These are phyloP conservation scores for Cephalotes varians DNA, from an alignment of 2,888 invertebrate genomes.

Conservation along the genomic window DNA sequence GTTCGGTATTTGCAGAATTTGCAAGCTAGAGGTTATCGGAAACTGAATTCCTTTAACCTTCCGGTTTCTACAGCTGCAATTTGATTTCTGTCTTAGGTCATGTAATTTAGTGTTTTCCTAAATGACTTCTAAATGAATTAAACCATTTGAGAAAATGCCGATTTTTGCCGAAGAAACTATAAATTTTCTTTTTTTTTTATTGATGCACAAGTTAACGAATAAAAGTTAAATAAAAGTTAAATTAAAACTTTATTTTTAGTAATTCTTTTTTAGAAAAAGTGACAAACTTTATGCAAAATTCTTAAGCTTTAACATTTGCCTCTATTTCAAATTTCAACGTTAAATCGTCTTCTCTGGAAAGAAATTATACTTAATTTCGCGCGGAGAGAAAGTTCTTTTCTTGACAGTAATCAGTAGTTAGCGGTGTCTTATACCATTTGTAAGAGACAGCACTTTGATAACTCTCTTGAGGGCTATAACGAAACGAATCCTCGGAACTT, in stretches of 20 bases:
- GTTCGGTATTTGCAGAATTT: constrained; percentile 28
- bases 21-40: constrained; percentile 22
- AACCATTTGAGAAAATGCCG: neutral
- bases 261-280: neutral
- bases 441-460: constrained; percentile 65
- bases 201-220: neutral
- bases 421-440: constrained; percentile 43
- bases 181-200: neutral
- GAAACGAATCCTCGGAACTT: constrained; percentile 62
- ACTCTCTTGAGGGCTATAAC: constrained; percentile 61
- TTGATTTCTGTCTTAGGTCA: neutral
- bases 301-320: neutral
- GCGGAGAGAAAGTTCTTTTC: constrained; percentile 24
- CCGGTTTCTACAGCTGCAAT: neutral
- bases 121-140: neutral
- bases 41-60: constrained; percentile 18
- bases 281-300: neutral
- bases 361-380: constrained; percentile 17
- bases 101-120: constrained; percentile 14
- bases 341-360: neutral
- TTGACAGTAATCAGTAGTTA: constrained; percentile 49
- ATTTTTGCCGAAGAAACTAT: neutral
- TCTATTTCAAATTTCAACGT: neutral
- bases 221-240: neutral
- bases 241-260: neutral